Percentiles rank a stretch among this genome's conserved stretches.
Conservation (phyloP, 2,797 vertebrate genomes). For the Gambelia wislizenii region DNA sequence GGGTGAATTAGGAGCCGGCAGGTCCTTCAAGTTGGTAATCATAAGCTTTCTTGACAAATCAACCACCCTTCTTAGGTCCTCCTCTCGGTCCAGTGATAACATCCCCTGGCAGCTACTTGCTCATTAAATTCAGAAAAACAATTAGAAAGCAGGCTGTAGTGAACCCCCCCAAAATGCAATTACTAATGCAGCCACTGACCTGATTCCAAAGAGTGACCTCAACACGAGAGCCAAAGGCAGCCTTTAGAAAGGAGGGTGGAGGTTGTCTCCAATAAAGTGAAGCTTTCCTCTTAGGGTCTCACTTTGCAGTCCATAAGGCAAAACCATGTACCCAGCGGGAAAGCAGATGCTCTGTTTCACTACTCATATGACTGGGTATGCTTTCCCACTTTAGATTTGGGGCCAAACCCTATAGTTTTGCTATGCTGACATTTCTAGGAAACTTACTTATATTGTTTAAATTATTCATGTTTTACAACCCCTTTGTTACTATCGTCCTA, state of each 20-base stretch:
- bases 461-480: neutral
- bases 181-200: conserved; percentile 50
- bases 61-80: conserved; percentile 35
- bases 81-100: conserved; percentile 64
- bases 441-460: neutral
- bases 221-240: neutral
- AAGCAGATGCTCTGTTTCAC: neutral
- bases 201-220: conserved; percentile 16
- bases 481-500: too few species aligned
- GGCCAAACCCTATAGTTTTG: neutral
- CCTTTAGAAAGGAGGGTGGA: neutral
- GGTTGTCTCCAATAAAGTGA: neutral
- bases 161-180: conserved; percentile 13
- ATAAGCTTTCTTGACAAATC: conserved; percentile 70
- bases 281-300: neutral
- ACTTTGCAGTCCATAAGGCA: neutral
- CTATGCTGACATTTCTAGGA: neutral
- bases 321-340: too few species aligned
- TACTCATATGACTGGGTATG: too few species aligned
- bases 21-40: conserved; percentile 58
- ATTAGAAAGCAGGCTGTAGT: conserved; percentile 67
- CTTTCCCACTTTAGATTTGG: neutral
- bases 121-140: conserved; percentile 67
- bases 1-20: conserved; percentile 42
- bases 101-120: conserved; percentile 69